Base-by-base conservation (phyloP, 2,888 invertebrate genomes). In the Ornithoptera priamus region DNA sequence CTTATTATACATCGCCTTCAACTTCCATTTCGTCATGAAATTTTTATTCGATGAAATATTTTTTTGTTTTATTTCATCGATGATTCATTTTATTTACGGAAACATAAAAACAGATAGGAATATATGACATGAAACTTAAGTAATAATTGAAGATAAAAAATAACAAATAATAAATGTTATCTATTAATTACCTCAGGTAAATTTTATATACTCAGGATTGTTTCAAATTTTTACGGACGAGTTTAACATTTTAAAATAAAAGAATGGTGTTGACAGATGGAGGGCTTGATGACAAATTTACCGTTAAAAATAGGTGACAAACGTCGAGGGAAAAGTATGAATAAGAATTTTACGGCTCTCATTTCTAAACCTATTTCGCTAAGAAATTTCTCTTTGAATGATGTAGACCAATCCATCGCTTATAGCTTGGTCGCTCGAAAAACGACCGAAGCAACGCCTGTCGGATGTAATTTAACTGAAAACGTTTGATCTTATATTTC, bases 271-370 rank as follows among this genome's bases (percentile, higher is more conserved):
- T 86, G 87, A 89, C 89, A 88, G 86, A 88, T 82, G 83, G 85
- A 86, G 83, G 82, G 81, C 85, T 88, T 56, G 65, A 61, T 71
- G 70, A 89, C 87, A 89, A 90, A 88, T 90, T 89, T 87, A 85
- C 84, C 78, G 85, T 86, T 85, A 85, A 86, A 88, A 87, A 85
- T 84, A 80, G 83, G 79, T 81, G 83, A 85, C 86, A 85, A 82
- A 81, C 74, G 74, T 75, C 77, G 75, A 67, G 83, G 83, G 87
- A 89, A 85, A 83, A 79, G 76, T 72, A 73, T 73, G 77, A 80
- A 80, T 84, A 85, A 86, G 85, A 84, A 83, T 58, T 61, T 62
- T 50, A 17, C 62, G 63, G 22, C 50, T 58, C 30, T 30, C 39
- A 36, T 85, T 82, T 84, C 75, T 68, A 73, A 74, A 75, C 77